Base-by-base conservation (phyloP, 2,888 invertebrate genomes). In the Tethea ocularis region DNA sequence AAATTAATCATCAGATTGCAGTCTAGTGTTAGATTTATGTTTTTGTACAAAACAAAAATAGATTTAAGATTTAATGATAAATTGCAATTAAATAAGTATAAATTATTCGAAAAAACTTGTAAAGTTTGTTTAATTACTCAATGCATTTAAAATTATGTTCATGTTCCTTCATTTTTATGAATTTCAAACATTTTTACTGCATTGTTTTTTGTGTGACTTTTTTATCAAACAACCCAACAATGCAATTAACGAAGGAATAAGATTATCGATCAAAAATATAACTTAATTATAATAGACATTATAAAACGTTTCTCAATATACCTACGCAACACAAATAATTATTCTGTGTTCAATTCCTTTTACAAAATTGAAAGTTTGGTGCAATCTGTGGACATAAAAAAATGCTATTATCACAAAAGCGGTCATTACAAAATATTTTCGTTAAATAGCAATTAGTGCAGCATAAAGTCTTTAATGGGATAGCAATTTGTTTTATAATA, bases 401-500 rank as follows among this genome's bases (percentile, higher is more conserved):
- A 38, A 10, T 15, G n/a, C 38, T n/a, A 64, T 56, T 33, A 33
- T 33, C 33, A 33, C 33, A 33, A 64, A 62, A 59, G 60, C 57
- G 36, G 20, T 59, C 60, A 62, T 68, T 68, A 69, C 61, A 62
- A 66, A 71, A 64, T 60, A 59, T 46, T 46, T n/a, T 46, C 17
- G 46, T 46, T 61, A 56, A 59, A 61, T 17, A 64, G 62, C 75
- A 74, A 75, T 79, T 78, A 77, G 67, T 68, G 60, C 61, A 61
- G 51, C 62, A 71, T 75, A 65, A 71, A 69, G 57, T 64, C n/a
- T n/a, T 59, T 75, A 80, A 79, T 75, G 64, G 67, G 51, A 64
- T 51, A 56, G 60, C 73, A 69, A 75, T 80, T 77, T 76, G 71
- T 73, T 72, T 71, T 72, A 62, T 68, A 69, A 63, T 62, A 66